Percentiles rank a stretch among this genome's conserved stretches.
These are phyloP conservation scores for Neodiprion virginianus DNA, from an alignment of 1,140 invertebrate genomes.

Conservation along the genomic window DNA sequence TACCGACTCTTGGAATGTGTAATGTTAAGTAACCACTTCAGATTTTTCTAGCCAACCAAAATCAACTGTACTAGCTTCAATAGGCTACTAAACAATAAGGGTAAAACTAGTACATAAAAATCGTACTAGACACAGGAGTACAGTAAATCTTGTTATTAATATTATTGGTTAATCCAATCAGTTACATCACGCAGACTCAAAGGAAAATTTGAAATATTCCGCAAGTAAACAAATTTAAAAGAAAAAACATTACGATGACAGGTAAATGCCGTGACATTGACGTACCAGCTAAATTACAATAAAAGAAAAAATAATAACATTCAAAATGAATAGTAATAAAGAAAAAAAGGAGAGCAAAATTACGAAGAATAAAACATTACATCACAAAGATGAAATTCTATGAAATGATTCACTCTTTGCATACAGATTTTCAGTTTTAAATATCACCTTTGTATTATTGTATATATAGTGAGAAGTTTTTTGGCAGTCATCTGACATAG, in stretches of 20 bases:
- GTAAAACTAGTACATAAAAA: not conserved
- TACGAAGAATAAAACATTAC: slow-evolving; percentile 27
- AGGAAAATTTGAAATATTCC: not conserved
- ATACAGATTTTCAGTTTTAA: slow-evolving; percentile 25
- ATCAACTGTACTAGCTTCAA: not conserved
- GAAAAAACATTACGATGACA: slow-evolving; percentile 54
- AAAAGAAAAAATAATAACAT: not conserved
- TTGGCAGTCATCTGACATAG: not conserved
- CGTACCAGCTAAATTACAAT: slow-evolving; percentile 32
- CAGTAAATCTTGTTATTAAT: no score
- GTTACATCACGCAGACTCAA: not conserved
- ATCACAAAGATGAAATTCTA: slow-evolving; percentile 26
- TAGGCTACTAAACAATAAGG: not conserved
- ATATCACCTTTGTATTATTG: slow-evolving; percentile 28
- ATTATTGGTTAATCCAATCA: no score
- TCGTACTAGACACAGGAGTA: no score
- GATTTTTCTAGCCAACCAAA: not conserved
- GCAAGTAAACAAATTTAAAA: slow-evolving; percentile 32
- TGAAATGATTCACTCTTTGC: slow-evolving; percentile 12
- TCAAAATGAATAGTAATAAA: slow-evolving; percentile 1
- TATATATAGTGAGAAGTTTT: slow-evolving; percentile 23
- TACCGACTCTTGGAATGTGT: not conserved
- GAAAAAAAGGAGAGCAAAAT: slow-evolving; percentile 22
- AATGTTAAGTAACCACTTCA: not conserved
- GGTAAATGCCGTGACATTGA: slow-evolving; percentile 49